phyloP scores from a whole-genome alignment of 2,888 invertebrate genomes.

The Tanytarsus gracilentus region DNA sequence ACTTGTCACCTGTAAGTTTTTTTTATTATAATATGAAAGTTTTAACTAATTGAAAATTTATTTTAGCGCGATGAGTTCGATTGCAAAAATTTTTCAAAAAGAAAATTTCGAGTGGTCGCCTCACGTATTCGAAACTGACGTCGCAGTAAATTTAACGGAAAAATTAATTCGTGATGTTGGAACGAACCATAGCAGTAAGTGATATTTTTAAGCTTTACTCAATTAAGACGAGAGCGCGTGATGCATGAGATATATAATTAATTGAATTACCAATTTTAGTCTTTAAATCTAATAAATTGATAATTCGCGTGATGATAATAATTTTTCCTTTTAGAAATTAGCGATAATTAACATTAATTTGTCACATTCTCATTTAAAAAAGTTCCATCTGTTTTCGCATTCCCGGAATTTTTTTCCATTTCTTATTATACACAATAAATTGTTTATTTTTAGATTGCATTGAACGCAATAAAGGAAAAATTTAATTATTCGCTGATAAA shows the following conservation, averaged over 20 bases:
- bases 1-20: constrained; percentile 59
- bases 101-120: constrained; percentile 41
- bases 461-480: too few relatives aligned
- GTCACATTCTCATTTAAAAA: too few relatives aligned
- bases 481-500: too few relatives aligned
- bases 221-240: too few relatives aligned
- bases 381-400: too few relatives aligned
- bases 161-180: constrained; percentile 58
- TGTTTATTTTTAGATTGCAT: too few relatives aligned
- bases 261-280: too few relatives aligned
- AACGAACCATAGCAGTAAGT: constrained; percentile 62
- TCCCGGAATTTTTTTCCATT: too few relatives aligned
- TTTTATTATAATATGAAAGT: neutral
- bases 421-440: too few relatives aligned
- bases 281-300: too few relatives aligned
- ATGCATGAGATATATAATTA: too few relatives aligned
- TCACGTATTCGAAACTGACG: constrained; percentile 36
- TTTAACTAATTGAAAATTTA: neutral
- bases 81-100: constrained; percentile 52
- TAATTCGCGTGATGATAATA: constrained; percentile 4
- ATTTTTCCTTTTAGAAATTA: neutral
- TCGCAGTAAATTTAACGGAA: constrained; percentile 49
- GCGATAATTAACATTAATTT: too few relatives aligned
- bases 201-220: neutral
- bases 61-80: constrained; percentile 53